Conservation (phyloP, 2,797 vertebrate species). For the Ceyx erithaca region DNA sequence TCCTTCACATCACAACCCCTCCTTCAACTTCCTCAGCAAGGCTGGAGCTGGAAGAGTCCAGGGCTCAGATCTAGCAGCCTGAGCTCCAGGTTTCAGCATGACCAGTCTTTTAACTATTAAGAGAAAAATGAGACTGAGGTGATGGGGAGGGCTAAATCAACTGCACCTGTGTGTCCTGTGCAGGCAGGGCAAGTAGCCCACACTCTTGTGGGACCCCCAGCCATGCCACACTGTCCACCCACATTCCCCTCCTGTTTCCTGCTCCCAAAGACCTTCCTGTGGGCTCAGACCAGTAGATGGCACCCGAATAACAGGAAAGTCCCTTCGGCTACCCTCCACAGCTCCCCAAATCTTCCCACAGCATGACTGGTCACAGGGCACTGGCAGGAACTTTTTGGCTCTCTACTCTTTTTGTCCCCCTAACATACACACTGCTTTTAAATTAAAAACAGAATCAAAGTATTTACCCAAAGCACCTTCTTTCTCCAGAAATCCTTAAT, state of each 20-base stretch:
- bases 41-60: not conserved
- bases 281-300: constrained; percentile 61
- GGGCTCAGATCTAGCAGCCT: not conserved
- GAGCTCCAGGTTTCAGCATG: fast-evolving
- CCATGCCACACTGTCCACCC: not conserved
- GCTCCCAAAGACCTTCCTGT: not conserved
- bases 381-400: not conserved
- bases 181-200: not conserved
- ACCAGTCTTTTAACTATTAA: not conserved
- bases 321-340: not conserved
- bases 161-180: fast-evolving
- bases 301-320: constrained; percentile 54
- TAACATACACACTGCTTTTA: not conserved
- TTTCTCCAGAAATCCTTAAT: not conserved
- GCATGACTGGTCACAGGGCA: fast-evolving
- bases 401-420: fast-evolving
- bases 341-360: not conserved
- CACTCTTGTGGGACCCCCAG: fast-evolving
- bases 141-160: fast-evolving
- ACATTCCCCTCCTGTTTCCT: fast-evolving
- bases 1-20: not conserved
- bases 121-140: fast-evolving
- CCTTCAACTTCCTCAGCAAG: fast-evolving
- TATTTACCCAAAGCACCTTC: not conserved
- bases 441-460: not conserved